phyloP scores from a whole-genome alignment of 1,140 invertebrate genomes.

The Araneus ventricosus region DNA sequence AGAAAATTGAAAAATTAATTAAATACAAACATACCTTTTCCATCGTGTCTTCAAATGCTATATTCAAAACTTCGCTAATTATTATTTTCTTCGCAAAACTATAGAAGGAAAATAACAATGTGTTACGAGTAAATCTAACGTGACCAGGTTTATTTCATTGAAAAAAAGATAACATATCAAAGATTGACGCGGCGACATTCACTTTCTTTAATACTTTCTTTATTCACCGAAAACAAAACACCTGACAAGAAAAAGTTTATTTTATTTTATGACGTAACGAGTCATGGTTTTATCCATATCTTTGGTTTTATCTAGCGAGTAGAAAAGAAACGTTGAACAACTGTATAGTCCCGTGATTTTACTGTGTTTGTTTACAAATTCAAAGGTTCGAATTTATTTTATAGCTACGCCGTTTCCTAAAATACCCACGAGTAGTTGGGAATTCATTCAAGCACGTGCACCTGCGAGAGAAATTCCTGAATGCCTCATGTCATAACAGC shows the following conservation, averaged over 20 bases:
- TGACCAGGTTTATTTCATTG: neutral
- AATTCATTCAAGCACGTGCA: neutral
- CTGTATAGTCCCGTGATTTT: neutral
- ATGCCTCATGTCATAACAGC: neutral
- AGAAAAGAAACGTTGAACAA: neutral
- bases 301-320: neutral
- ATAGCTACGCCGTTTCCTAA: slow-evolving; percentile 27
- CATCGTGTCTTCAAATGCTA: no score
- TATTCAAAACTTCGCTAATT: no score
- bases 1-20: neutral
- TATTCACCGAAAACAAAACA: neutral
- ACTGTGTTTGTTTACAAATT: slow-evolving; percentile 17
- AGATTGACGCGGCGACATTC: neutral
- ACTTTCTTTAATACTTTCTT: neutral
- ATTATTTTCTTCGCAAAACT: neutral
- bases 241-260: neutral
- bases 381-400: neutral
- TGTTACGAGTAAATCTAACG: neutral
- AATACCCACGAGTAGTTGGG: slow-evolving; percentile 16
- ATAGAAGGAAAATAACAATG: neutral
- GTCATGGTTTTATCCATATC: no score
- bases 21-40: neutral
- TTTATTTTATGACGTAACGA: neutral
- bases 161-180: neutral
- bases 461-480: neutral